These are phyloP conservation scores for Microcebus jonahi DNA, from an alignment of 2,113 vertebrate species.

Conservation along the genomic window DNA sequence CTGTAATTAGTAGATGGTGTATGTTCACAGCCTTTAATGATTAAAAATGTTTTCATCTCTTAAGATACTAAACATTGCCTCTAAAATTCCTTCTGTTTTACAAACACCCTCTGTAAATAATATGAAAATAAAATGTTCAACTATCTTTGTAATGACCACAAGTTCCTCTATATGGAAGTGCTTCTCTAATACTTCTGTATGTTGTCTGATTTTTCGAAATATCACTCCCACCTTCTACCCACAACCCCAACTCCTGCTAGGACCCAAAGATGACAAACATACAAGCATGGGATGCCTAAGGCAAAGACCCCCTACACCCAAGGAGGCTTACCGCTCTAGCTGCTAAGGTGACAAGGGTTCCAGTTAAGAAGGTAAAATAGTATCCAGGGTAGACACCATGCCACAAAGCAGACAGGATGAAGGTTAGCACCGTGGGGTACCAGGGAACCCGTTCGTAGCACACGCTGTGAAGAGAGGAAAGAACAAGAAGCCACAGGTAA, in stretches of 20 bases:
- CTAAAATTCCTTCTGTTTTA: conserved; percentile 39
- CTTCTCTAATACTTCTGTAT: not conserved
- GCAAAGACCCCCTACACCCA: not conserved
- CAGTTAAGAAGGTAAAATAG: conserved; percentile 98
- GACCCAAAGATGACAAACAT: not conserved
- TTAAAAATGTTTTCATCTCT: conserved; percentile 33
- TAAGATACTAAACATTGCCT: not conserved
- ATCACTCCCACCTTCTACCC: not conserved
- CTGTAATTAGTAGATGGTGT: not conserved
- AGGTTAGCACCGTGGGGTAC: conserved; percentile 91
- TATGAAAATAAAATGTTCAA: not conserved
- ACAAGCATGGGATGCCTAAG: not conserved
- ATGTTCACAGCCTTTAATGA: not conserved
- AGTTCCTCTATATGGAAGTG: not conserved
- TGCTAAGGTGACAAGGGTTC: conserved; percentile 92
- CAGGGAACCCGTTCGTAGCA: conserved; percentile 94
- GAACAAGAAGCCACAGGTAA: not conserved
- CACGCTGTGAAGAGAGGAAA: conserved; percentile 85
- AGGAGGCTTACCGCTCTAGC: conserved; percentile 91
- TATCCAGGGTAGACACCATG: conserved; percentile 98
- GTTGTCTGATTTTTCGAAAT: not conserved
- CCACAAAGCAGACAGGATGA: conserved; percentile 96
- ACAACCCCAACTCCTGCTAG: not conserved
- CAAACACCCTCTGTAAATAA: not conserved
- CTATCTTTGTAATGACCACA: not conserved